Evolutionary conservation across 2,888 invertebrate species (phyloP).

Genomic region (Argyresthia albistria): DNA sequence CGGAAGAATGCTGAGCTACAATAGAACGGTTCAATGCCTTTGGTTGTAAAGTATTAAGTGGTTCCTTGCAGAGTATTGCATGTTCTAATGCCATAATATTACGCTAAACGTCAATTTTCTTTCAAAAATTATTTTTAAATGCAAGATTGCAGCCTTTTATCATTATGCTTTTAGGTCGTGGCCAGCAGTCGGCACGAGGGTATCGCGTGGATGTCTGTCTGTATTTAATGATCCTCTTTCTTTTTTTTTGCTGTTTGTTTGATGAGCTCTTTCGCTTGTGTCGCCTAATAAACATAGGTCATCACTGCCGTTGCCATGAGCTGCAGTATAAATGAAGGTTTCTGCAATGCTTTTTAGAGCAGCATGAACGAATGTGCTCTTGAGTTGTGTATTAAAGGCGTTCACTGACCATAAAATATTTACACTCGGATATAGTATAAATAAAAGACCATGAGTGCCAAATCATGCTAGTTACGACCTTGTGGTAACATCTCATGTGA

Average conservation of each 20-base stretch:
- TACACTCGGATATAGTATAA: background rate
- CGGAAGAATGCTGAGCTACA: slow-evolving; percentile 6
- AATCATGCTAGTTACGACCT: background rate
- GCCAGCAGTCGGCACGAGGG: slow-evolving; percentile 24
- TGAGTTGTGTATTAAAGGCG: no score
- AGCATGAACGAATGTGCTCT: no score
- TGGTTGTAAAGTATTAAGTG: no score
- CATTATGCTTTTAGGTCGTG: slow-evolving; percentile 36
- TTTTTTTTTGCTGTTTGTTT: background rate
- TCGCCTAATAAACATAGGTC: no score
- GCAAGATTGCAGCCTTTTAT: slow-evolving; percentile 24
- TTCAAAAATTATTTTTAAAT: background rate
- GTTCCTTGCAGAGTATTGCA: no score
- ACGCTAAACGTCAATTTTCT: background rate
- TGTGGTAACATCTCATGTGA: background rate
- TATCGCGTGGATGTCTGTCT: slow-evolving; percentile 22
- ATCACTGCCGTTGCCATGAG: no score
- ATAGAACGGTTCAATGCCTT: slow-evolving; percentile 5
- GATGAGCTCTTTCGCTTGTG: no score
- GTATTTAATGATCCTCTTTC: background rate
- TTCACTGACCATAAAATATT: background rate
- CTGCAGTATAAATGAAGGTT: no score
- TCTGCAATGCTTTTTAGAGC: no score
- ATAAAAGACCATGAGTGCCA: background rate
- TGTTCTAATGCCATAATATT: no score